Percentiles rank a stretch among this genome's conserved stretches.
Conservation (phyloP, 1,140 invertebrate species). For the Drosophila baimaii region DNA sequence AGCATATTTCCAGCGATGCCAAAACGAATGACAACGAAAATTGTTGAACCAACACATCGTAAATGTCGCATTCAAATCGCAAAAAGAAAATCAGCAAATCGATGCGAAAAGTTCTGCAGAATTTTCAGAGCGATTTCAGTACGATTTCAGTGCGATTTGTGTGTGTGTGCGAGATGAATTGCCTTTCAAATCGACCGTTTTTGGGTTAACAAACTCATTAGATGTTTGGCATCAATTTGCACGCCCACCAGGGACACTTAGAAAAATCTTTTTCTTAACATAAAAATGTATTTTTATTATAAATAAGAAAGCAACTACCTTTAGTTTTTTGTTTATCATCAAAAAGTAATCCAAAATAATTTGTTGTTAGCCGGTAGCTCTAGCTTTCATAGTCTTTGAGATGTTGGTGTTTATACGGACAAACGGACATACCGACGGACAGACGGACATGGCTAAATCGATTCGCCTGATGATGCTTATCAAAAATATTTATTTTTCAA, state of each 20-base stretch:
- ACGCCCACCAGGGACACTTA: constrained; percentile 1
- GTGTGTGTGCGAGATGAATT: constrained; percentile 19
- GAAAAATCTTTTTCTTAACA: neutral
- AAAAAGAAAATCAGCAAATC: constrained; percentile 19
- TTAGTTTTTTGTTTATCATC: neutral
- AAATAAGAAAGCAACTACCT: neutral
- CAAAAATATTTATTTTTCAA: neutral
- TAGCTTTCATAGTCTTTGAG: neutral
- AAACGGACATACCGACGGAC: no score
- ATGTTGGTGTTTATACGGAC: neutral
- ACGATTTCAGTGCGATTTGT: constrained; percentile 9
- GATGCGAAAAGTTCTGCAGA: constrained; percentile 25
- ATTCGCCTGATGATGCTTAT: no score
- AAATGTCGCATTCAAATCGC: constrained; percentile 44
- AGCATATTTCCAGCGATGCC: constrained; percentile 47
- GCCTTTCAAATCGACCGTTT: constrained; percentile 26
- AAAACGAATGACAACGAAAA: constrained; percentile 37
- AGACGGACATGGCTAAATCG: neutral
- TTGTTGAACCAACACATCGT: constrained; percentile 50
- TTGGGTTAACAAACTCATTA: constrained; percentile 78
- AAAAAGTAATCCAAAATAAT: no score
- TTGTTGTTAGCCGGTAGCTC: neutral
- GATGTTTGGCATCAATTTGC: constrained; percentile 33
- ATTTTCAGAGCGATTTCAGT: constrained; percentile 16
- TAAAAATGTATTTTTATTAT: neutral